phyloP scores from a whole-genome alignment of 2,113 vertebrate species.

The Apaloderma vittatum region DNA sequence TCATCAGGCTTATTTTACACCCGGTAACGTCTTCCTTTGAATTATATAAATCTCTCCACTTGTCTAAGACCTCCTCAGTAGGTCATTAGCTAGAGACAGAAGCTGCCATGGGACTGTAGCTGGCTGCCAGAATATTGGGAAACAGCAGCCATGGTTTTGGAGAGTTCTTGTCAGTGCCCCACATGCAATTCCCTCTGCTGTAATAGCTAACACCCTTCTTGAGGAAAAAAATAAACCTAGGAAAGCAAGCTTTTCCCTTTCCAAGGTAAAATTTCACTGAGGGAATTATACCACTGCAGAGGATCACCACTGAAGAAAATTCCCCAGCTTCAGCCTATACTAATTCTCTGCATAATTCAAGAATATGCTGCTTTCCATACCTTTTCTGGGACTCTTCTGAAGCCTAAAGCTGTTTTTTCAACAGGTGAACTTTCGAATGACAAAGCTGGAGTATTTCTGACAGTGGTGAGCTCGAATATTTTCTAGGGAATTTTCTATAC shows the following conservation, averaged over 20 bases:
- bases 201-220: neutral
- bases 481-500: neutral
- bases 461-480: neutral
- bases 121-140: neutral
- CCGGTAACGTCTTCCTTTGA: neutral
- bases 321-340: neutral
- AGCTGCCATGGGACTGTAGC: neutral
- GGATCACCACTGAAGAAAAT: neutral
- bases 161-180: neutral
- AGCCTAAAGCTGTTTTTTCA: neutral
- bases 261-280: neutral
- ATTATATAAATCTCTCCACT: neutral
- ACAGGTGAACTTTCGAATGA: accelerated
- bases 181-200: neutral
- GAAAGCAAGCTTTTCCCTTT: neutral
- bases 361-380: neutral
- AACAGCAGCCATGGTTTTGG: neutral
- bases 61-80: neutral
- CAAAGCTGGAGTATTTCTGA: neutral
- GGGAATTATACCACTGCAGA: neutral
- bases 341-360: neutral
- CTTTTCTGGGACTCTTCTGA: neutral
- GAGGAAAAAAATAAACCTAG: neutral
- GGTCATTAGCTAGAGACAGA: neutral
- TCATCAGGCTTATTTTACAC: neutral